phyloP scores from a whole-genome alignment of 2,113 vertebrate species.

The Nothobranchius kuhntae region DNA sequence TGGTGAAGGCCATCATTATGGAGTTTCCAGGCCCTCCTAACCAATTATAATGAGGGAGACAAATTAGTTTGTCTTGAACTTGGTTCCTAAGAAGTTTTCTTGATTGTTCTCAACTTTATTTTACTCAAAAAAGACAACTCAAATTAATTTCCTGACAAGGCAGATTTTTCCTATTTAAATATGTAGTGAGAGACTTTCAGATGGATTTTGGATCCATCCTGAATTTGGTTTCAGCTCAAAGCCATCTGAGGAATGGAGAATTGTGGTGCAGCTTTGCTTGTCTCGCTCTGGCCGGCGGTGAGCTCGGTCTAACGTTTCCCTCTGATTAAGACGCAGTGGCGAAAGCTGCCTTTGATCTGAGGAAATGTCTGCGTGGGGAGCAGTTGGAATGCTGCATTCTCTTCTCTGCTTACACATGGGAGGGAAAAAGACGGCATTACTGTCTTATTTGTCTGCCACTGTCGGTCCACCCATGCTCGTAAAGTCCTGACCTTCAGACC shows the following conservation, averaged over 20 bases:
- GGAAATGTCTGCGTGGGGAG: constrained; percentile 76
- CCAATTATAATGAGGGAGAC: constrained; percentile 73
- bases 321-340: constrained; percentile 77
- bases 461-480: constrained; percentile 34
- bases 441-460: constrained; percentile 63
- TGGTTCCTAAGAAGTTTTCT: constrained; percentile 58
- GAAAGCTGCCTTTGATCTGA: constrained; percentile 80
- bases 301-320: constrained; percentile 66
- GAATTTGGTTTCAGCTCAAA: constrained; percentile 26
- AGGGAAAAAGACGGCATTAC: constrained; percentile 64
- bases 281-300: constrained; percentile 65
- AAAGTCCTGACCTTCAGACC: not conserved
- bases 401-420: constrained; percentile 61
- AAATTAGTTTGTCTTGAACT: constrained; percentile 65
- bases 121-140: constrained; percentile 20
- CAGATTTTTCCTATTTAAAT: constrained; percentile 23
- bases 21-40: constrained; percentile 70
- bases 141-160: constrained; percentile 11
- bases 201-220: constrained; percentile 31
- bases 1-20: constrained; percentile 76
- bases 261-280: constrained; percentile 50
- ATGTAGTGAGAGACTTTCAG: constrained; percentile 14
- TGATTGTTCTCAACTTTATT: constrained; percentile 62
- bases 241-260: constrained; percentile 36
- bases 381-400: constrained; percentile 69